A percentile compares a stretch with the other conserved stretches of the same genome.
Conservation (phyloP, 2,888 invertebrate species). For the Melanophora roralis region DNA sequence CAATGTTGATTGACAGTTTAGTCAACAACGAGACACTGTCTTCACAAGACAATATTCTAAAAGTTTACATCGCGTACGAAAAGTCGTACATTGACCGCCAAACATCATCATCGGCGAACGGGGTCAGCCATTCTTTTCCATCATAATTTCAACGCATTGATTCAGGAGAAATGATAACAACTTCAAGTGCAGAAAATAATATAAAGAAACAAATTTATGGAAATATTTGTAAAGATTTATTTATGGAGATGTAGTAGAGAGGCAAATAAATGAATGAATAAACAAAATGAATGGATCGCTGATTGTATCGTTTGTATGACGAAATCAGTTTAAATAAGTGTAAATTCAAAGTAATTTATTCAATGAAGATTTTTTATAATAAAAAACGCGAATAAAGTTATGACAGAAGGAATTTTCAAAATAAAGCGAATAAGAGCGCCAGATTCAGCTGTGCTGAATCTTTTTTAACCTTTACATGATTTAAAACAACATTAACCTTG, state of each 20-base stretch:
- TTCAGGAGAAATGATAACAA: background rate
- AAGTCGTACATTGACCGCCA: background rate
- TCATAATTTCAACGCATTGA: background rate
- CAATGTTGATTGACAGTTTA: too few species aligned
- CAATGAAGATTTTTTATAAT: background rate
- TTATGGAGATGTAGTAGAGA: background rate
- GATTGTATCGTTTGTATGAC: background rate
- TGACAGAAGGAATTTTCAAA: too few species aligned
- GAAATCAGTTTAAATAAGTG: background rate
- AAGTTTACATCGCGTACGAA: too few species aligned
- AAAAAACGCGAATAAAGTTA: background rate
- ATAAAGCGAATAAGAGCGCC: too few species aligned
- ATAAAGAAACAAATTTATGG: background rate
- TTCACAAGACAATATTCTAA: too few species aligned
- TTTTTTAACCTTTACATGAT: too few species aligned
- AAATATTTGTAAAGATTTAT: background rate
- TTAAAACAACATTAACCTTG: too few species aligned
- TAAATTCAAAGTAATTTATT: background rate
- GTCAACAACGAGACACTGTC: too few species aligned
- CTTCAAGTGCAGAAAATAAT: background rate
- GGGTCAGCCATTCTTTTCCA: background rate
- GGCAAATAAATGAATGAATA: background rate
- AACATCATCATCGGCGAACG: background rate
- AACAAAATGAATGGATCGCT: background rate
- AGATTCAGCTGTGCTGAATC: too few species aligned